Evolutionary conservation across 2,113 vertebrate genomes (phyloP).

Genomic region (Megaleporinus macrocephalus): DNA sequence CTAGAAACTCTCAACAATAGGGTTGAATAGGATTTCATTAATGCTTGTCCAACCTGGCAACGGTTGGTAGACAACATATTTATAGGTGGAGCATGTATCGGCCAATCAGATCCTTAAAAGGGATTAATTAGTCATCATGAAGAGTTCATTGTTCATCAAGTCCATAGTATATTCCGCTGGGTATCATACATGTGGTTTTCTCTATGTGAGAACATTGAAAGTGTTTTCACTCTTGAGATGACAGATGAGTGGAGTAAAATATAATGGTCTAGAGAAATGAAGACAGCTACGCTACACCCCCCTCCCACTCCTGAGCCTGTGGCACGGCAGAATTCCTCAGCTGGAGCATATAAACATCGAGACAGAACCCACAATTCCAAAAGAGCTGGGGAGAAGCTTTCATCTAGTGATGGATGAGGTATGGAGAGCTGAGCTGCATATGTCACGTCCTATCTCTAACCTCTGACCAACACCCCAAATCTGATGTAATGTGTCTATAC

Average conservation of each 20-base stretch:
- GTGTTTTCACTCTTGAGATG: constrained; percentile 34
- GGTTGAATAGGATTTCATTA: too few relatives aligned
- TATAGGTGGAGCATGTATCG: too few relatives aligned
- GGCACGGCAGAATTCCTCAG: constrained; percentile 50
- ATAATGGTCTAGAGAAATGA: constrained; percentile 23
- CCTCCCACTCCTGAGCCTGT: neutral
- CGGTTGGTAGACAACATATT: too few relatives aligned
- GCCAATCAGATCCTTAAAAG: too few relatives aligned
- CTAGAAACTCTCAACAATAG: too few relatives aligned
- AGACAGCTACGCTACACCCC: neutral
- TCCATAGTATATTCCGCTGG: constrained; percentile 23
- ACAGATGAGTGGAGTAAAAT: constrained; percentile 35
- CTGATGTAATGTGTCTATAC: constrained; percentile 18
- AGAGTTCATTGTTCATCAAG: constrained; percentile 6
- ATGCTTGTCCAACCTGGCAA: too few relatives aligned
- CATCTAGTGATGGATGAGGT: constrained; percentile 38
- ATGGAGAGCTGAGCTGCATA: constrained; percentile 5
- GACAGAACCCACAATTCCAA: constrained; percentile 27
- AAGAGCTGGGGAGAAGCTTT: constrained; percentile 21
- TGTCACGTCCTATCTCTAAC: constrained; percentile 8
- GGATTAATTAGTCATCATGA: neutral
- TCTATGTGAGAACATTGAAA: constrained; percentile 34
- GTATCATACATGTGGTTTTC: constrained; percentile 5
- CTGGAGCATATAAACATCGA: constrained; percentile 43
- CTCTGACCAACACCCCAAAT: constrained; percentile 26